Evolutionary conservation across 2,113 vertebrate species (phyloP), one percentile per base, ranked within the genome.

Genomic region (Enhydra lutris): DNA sequence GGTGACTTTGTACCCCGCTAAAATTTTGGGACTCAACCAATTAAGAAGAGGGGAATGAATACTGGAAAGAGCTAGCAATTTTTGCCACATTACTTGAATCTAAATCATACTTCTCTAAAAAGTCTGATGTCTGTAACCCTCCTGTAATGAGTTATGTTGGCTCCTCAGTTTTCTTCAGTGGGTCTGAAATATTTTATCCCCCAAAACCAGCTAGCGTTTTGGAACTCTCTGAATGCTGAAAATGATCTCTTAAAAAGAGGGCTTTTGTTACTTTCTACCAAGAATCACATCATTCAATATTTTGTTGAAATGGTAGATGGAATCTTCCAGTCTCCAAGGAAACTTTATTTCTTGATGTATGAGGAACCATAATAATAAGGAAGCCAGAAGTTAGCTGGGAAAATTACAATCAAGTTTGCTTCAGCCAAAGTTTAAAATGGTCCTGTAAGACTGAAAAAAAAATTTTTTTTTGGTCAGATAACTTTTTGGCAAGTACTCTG

Each of bases 241-340:
- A 97, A 97, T 89, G 93, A 95, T 97, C 61, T 63, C 45, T 91
- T 84, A 94, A 94, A 96, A 91, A 97, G 90, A 95, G 73, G 67
- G 67, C 69, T 96, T 97, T 95, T 95, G 78, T 97, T 95, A 61
- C 80, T 94, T 15, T 94, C 81, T 97, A 97, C 93, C 91, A 97
- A 98, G 85, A 97, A 94, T 93, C 82, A 96, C 85, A 94, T 96
- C 95, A 98, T 96, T 95, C 94, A 97, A 97, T 97, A 96, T 96
- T 97, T 95, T 98, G 93, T 96, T 96, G 92, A 96, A 96, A 96
- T 81, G 45, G 89, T 94, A 88, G 76, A 92, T 92, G 97, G 87
- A 94, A 59, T 89, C 69, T 31, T 88, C 39, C 2, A 31, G 76
- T 96, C 92, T 94, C 95, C 3, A 78, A 90, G 94, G 97, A 73